Evolutionary conservation across 2,888 invertebrate species (phyloP), one percentile per base, ranked within the genome.

Genomic region (Orchesellides sinensis): DNA sequence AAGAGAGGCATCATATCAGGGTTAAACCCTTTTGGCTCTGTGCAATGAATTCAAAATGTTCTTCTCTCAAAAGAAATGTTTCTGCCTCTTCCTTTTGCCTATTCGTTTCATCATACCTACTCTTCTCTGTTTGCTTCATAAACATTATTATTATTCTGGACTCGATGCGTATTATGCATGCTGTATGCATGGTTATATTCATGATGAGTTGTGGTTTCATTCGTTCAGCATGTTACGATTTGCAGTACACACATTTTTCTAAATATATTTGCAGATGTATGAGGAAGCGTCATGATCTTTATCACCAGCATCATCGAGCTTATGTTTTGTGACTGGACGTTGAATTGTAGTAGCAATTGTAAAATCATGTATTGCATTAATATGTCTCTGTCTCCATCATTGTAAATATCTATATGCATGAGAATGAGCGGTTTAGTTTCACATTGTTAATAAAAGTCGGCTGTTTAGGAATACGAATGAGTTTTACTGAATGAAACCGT

Each of bases 1-100:
- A 65, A 27, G 70, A 74, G 35, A 35, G 4, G 54, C 1, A 5
- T 47, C 21, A 27, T 1, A 19, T 17, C 17, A 68, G 69, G 63
- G 78, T 78, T 78, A 49, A 78, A 69, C 78, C 78, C 78, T 78
- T 78, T 78, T 78, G 45, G 27, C 32, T 78, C 66, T 78, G 78
- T 78, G 78, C 78, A 49, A 61, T 78, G 78, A 78, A 78, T 78
- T 78, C 69, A 61, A 69, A 78, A 78, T 63, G 35, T n/a, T 59
- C 72, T 59, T 72, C 59, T 19, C 32, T 29, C 12, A 27, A 14
- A 52, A 66, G 45, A 75, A 66, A 17, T 25, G 74, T 52, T 63
- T 35, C 40, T 54, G 21, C 56, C 17, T 25, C 32, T 59, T 32
- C 6, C 56, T 45, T 66, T 27, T 65, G 35, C 49, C 49, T 52